Evolutionary conservation across 2,888 invertebrate genomes (phyloP).

Genomic region (Eilema depressum): DNA sequence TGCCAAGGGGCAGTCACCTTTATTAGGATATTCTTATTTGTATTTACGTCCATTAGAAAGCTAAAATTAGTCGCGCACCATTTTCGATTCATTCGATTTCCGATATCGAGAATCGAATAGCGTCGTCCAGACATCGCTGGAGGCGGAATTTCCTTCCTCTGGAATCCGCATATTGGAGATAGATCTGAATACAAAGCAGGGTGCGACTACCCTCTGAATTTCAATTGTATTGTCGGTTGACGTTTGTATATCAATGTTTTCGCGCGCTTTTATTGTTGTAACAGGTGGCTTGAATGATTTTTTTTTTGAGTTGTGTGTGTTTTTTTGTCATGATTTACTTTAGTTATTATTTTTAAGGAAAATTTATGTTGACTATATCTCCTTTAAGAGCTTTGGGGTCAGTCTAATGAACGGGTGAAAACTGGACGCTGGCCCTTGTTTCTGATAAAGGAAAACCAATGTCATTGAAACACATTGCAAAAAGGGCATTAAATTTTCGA

Average conservation of each 20-base stretch:
- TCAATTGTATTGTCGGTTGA: slow-evolving; percentile 55
- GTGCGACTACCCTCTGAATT: slow-evolving; percentile 48
- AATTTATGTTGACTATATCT: too few species aligned
- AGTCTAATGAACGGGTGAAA: too few species aligned
- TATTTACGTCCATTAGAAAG: background rate
- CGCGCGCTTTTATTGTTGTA: slow-evolving; percentile 49
- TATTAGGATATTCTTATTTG: background rate
- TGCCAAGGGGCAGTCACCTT: too few species aligned
- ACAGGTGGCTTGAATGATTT: slow-evolving; percentile 49
- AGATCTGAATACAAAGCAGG: slow-evolving; percentile 51
- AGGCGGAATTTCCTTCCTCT: slow-evolving; percentile 38
- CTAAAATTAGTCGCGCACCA: slow-evolving; percentile 18
- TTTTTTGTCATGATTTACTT: slow-evolving; percentile 11
- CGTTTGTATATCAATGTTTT: slow-evolving; percentile 57
- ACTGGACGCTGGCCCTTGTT: too few species aligned
- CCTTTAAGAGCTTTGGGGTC: too few species aligned
- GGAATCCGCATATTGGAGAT: slow-evolving; percentile 52
- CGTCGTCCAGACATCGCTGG: slow-evolving; percentile 30
- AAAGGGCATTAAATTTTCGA: too few species aligned
- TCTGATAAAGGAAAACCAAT: too few species aligned
- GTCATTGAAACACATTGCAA: too few species aligned
- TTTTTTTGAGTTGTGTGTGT: slow-evolving; percentile 27
- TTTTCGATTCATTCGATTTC: slow-evolving; percentile 39
- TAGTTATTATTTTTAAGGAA: too few species aligned
- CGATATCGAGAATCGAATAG: slow-evolving; percentile 36